These are phyloP conservation scores for Apostichopus californicus DNA, from an alignment of 35 echinoderm and acorn worm species.

Conservation along the genomic window DNA sequence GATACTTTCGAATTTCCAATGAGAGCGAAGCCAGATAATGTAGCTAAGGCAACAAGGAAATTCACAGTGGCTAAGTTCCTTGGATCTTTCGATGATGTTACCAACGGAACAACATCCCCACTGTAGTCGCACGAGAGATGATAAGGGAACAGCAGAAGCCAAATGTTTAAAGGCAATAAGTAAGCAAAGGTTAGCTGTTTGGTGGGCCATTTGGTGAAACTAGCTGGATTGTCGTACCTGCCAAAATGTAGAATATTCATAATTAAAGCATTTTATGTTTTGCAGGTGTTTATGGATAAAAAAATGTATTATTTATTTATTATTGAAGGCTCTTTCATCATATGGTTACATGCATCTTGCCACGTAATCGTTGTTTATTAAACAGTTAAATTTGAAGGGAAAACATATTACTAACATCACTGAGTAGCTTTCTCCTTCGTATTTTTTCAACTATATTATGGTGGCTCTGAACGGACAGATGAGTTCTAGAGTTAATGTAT, in stretches of 20 bases:
- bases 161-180: constrained; percentile 17
- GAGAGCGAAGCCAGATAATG: background rate
- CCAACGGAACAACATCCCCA: background rate
- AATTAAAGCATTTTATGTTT: no score
- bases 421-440: no score
- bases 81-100: constrained; percentile 8
- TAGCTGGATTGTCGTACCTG: constrained; percentile 37
- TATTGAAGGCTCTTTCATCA: no score
- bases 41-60: background rate
- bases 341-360: no score
- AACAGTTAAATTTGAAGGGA: no score
- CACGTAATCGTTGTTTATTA: no score
- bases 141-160: constrained; percentile 17
- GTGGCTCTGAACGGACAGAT: no score
- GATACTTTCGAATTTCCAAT: constrained; percentile 29
- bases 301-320: no score
- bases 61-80: constrained; percentile 36
- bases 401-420: no score
- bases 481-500: no score
- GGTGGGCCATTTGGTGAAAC: background rate
- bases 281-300: no score
- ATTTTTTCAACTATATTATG: no score
- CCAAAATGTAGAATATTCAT: background rate
- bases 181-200: constrained; percentile 13
- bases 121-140: constrained; percentile 37